Evolutionary conservation across 2,797 vertebrate genomes (phyloP).

Genomic region (Spondyliosoma cantharus): DNA sequence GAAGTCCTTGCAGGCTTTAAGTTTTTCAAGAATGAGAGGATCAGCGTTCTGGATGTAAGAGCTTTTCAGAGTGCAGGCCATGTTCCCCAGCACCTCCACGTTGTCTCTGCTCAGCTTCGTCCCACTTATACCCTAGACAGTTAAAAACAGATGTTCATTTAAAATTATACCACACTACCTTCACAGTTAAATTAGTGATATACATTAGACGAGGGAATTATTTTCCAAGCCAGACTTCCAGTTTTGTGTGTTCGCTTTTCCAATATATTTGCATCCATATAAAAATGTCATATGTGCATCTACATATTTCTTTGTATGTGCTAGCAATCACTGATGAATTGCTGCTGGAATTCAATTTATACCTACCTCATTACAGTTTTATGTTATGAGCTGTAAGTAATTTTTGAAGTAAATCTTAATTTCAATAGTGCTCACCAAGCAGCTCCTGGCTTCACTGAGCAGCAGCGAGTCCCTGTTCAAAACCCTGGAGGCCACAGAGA

Average conservation of each 20-base stretch:
- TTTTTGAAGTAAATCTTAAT: not conserved
- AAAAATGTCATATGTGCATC: not conserved
- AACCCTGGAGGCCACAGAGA: conserved; percentile 66
- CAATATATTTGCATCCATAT: not conserved
- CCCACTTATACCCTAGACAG: conserved; percentile 69
- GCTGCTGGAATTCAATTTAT: not conserved
- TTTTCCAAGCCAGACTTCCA: not conserved
- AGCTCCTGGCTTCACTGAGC: conserved; percentile 65
- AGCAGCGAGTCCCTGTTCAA: conserved; percentile 64
- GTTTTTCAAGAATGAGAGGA: conserved; percentile 77
- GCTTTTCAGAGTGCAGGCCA: conserved; percentile 73
- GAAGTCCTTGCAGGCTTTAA: conserved; percentile 75
- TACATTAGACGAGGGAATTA: not conserved
- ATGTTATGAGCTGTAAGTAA: too few relatives aligned
- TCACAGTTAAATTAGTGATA: not conserved
- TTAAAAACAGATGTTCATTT: conserved; percentile 8
- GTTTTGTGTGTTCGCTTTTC: not conserved
- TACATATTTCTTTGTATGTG: not conserved
- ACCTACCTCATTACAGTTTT: not conserved
- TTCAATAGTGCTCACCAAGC: conserved; percentile 73
- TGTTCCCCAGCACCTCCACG: conserved; percentile 75
- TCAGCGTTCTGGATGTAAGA: conserved; percentile 74
- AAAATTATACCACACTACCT: not conserved
- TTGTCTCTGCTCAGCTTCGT: conserved; percentile 62
- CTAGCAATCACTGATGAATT: not conserved